phyloP scores from a whole-genome alignment of 2,113 vertebrate species.

The Burhinus oedicnemus region DNA sequence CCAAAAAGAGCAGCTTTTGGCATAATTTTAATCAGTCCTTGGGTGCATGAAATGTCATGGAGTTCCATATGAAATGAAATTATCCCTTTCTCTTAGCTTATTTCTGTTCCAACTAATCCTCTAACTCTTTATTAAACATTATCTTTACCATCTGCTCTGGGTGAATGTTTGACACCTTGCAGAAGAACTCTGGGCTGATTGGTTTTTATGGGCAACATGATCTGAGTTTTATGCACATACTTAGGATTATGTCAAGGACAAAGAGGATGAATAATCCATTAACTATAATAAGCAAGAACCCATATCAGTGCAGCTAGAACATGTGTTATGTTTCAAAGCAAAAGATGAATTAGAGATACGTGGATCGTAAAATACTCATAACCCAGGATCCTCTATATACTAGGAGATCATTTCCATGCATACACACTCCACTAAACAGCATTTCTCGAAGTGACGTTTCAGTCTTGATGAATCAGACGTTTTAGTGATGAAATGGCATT shows the following conservation, averaged over 20 bases:
- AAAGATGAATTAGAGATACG: conserved; percentile 61
- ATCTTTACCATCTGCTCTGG: conserved; percentile 81
- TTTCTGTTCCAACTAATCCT: conserved; percentile 75
- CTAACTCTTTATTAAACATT: conserved; percentile 85
- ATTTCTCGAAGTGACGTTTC: conserved; percentile 56
- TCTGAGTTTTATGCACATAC: conserved; percentile 75
- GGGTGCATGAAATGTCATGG: conserved; percentile 74
- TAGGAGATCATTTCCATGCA: conserved; percentile 48
- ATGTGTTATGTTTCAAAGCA: conserved; percentile 73
- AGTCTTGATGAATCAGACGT: conserved; percentile 51
- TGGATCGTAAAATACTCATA: conserved; percentile 56
- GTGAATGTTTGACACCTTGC: conserved; percentile 67
- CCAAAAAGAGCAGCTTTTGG: conserved; percentile 61
- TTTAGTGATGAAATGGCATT: conserved; percentile 63
- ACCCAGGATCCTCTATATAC: not conserved
- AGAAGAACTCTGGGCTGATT: conserved; percentile 70
- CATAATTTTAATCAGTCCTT: conserved; percentile 70
- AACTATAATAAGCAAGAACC: conserved; percentile 76
- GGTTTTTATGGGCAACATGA: conserved; percentile 77
- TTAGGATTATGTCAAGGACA: conserved; percentile 79
- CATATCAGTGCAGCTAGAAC: conserved; percentile 64
- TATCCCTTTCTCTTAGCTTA: conserved; percentile 74
- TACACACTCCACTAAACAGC: conserved; percentile 31
- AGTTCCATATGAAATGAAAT: conserved; percentile 77
- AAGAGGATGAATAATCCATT: conserved; percentile 79